Evolutionary conservation across 2,113 vertebrate species (phyloP).

Genomic region (Corythoichthys haematopterus): DNA sequence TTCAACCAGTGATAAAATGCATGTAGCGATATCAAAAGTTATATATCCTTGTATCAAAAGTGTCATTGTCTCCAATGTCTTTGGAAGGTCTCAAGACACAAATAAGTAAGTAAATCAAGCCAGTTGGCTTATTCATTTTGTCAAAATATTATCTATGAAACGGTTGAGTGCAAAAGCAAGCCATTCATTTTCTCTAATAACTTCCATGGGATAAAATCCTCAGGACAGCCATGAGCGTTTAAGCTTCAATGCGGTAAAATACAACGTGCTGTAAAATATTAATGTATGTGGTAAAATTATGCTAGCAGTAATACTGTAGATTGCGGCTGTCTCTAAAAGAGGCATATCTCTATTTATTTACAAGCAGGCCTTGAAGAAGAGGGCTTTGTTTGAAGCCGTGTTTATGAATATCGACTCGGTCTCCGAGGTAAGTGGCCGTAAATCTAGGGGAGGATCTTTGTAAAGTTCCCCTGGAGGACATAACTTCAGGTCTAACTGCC

Average conservation of each 20-base stretch:
- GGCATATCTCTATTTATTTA: conserved; percentile 77
- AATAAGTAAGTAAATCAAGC: conserved; percentile 11
- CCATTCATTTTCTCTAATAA: conserved; percentile 53
- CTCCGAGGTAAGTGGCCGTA: conserved; percentile 75
- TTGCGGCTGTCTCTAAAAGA: conserved; percentile 76
- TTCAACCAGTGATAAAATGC: neutral
- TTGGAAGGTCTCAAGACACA: neutral
- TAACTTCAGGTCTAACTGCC: conserved; percentile 67
- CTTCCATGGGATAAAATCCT: conserved; percentile 61
- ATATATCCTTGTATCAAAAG: neutral
- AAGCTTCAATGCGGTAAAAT: conserved; percentile 73
- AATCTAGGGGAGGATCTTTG: conserved; percentile 68
- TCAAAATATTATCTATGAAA: conserved; percentile 29
- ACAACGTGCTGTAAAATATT: conserved; percentile 77
- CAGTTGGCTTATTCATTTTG: conserved; percentile 20
- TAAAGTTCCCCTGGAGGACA: conserved; percentile 71
- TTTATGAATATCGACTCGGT: conserved; percentile 76
- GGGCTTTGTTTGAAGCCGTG: conserved; percentile 73
- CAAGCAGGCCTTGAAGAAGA: conserved; percentile 64
- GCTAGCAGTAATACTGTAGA: conserved; percentile 77
- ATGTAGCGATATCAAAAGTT: neutral
- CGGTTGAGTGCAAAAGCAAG: conserved; percentile 16
- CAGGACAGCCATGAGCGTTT: conserved; percentile 67
- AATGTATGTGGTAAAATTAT: conserved; percentile 75
- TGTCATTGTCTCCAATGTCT: conserved; percentile 1